Evolutionary conservation across 2,113 vertebrate genomes (phyloP).

Genomic region (Cephalophus harveyi): DNA sequence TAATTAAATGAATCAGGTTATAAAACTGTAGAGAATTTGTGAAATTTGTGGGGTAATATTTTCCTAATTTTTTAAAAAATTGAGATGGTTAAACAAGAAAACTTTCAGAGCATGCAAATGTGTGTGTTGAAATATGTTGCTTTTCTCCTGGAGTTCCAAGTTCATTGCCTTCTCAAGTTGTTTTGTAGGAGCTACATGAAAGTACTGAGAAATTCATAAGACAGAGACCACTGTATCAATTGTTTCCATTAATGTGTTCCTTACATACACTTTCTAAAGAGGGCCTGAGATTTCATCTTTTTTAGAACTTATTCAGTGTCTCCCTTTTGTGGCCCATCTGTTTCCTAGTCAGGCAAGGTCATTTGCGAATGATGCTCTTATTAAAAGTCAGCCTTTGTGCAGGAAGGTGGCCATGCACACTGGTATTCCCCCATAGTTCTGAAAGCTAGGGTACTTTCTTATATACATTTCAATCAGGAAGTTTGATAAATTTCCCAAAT

Average conservation of each 20-base stretch:
- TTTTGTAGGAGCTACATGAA: neutral
- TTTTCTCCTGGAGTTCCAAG: neutral
- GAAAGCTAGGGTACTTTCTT: neutral
- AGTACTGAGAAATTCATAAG: neutral
- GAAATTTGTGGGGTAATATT: neutral
- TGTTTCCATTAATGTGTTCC: neutral
- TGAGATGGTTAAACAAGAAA: neutral
- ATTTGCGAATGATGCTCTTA: neutral
- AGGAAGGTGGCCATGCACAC: neutral
- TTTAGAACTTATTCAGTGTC: neutral
- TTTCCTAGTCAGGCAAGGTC: neutral
- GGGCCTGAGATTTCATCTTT: neutral
- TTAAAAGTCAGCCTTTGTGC: neutral
- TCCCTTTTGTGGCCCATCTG: neutral
- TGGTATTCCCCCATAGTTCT: neutral
- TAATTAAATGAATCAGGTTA: neutral
- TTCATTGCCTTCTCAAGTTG: neutral
- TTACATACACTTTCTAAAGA: neutral
- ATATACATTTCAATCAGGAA: neutral
- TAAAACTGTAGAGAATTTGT: neutral
- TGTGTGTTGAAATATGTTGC: neutral
- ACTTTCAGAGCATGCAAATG: neutral
- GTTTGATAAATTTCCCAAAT: neutral
- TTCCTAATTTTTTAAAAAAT: neutral
- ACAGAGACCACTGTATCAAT: neutral